Percentiles rank a stretch among this genome's conserved stretches.
phyloP scores from a whole-genome alignment of 2,113 vertebrate species.

The Dryoscopus gambensis region DNA sequence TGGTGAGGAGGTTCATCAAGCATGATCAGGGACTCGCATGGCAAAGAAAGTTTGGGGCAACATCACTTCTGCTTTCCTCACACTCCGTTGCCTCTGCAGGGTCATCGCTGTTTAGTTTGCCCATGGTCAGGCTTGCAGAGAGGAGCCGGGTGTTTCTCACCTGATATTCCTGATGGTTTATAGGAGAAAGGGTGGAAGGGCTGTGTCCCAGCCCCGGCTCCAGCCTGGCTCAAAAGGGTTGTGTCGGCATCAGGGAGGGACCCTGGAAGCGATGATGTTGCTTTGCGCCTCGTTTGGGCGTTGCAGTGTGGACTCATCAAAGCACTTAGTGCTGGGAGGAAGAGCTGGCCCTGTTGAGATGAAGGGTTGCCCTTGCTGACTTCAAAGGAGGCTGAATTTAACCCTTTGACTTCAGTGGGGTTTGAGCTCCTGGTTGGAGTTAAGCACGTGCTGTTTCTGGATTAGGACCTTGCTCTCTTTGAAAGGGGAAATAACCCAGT shows the following conservation, averaged over 20 bases:
- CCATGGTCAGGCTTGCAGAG: not conserved
- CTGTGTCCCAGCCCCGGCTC: not conserved
- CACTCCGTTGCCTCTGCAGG: not conserved
- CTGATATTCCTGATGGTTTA: not conserved
- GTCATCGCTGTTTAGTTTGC: accelerated
- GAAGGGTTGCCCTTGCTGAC: not conserved
- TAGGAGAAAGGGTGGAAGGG: not conserved
- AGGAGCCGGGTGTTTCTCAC: not conserved
- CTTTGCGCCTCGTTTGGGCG: conserved; percentile 4
- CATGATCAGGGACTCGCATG: not conserved
- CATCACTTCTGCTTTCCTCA: not conserved
- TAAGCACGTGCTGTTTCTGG: not conserved
- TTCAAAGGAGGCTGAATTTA: conserved; percentile 18
- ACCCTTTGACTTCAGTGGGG: not conserved
- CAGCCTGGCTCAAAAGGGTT: not conserved
- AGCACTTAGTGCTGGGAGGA: not conserved
- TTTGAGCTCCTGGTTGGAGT: not conserved
- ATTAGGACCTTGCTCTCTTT: not conserved
- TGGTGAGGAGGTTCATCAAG: not conserved
- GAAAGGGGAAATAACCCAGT: not conserved
- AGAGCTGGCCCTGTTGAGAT: not conserved
- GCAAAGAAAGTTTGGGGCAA: not conserved
- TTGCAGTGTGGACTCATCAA: not conserved
- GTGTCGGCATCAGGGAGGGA: not conserved
- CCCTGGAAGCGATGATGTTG: not conserved